phyloP scores from a whole-genome alignment of 2,888 invertebrate species.

The Volucella zonaria region DNA sequence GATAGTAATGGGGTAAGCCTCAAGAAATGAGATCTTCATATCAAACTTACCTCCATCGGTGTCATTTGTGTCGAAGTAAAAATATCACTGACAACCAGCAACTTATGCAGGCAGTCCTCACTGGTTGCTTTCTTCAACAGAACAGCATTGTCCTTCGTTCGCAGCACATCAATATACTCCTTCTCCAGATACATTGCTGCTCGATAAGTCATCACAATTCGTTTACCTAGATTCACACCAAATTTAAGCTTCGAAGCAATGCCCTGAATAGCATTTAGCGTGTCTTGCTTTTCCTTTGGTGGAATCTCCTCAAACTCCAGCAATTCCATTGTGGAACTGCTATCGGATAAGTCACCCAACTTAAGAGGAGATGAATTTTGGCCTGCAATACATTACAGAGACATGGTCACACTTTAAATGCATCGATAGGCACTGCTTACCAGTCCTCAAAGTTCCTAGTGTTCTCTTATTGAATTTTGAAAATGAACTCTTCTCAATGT shows the following conservation, averaged over 20 bases:
- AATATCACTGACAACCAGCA: conserved; percentile 86
- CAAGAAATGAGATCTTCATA: not conserved
- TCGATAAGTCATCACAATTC: conserved; percentile 84
- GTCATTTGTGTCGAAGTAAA: conserved; percentile 84
- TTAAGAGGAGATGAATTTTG: conserved; percentile 67
- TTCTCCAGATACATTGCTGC: conserved; percentile 85
- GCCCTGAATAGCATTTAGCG: conserved; percentile 82
- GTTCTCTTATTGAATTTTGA: conserved; percentile 82
- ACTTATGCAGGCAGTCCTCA: conserved; percentile 84
- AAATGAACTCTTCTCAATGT: conserved; percentile 81
- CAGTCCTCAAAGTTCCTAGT: conserved; percentile 72
- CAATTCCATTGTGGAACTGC: conserved; percentile 76
- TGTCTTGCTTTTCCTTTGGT: conserved; percentile 81
- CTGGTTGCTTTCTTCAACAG: conserved; percentile 84
- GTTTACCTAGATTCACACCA: conserved; percentile 84
- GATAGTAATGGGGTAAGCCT: not conserved
- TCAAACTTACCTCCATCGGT: conserved; percentile 81
- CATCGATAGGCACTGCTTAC: conserved; percentile 14
- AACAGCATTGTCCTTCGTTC: conserved; percentile 83
- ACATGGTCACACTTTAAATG: not conserved
- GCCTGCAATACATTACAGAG: conserved; percentile 37
- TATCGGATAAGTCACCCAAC: conserved; percentile 78
- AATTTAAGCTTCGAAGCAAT: conserved; percentile 84
- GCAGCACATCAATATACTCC: conserved; percentile 84
- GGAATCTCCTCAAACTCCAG: conserved; percentile 82